Evolutionary conservation across 2,113 vertebrate species (phyloP).

Genomic region (Hypanus sabinus): DNA sequence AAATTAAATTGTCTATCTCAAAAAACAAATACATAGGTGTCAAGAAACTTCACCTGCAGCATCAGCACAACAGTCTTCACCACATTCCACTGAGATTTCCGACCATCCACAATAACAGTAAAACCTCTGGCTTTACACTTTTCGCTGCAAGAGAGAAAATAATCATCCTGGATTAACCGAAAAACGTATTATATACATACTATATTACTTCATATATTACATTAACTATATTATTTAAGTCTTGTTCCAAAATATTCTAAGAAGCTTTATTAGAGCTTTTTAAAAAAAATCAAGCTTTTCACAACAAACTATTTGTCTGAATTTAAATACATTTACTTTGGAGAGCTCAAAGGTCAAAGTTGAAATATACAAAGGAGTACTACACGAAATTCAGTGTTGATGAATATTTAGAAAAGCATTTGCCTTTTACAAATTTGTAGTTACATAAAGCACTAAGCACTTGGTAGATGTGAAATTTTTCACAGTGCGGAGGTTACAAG

Average conservation of each 20-base stretch:
- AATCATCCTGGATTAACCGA: background rate
- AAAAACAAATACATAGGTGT: background rate
- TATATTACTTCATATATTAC: background rate
- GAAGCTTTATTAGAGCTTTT: background rate
- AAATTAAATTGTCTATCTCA: background rate
- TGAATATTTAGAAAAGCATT: background rate
- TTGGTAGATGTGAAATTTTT: background rate
- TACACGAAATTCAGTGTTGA: background rate
- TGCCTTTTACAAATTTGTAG: background rate
- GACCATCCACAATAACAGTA: slow-evolving; percentile 95
- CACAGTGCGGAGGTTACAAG: background rate
- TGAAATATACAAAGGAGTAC: background rate
- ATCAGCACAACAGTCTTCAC: slow-evolving; percentile 97
- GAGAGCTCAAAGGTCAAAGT: background rate
- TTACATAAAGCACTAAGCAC: background rate
- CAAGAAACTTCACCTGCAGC: slow-evolving; percentile 74
- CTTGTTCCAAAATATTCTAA: background rate
- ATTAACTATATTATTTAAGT: background rate
- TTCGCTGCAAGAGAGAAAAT: slow-evolving; percentile 62
- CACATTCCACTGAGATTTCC: slow-evolving; percentile 93
- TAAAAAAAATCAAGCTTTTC: background rate
- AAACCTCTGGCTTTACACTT: slow-evolving; percentile 97
- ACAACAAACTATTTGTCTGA: background rate
- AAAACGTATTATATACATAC: background rate
- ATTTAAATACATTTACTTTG: background rate